phyloP scores from a whole-genome alignment of 2,113 vertebrate genomes.

The Craseonycteris thonglongyai region DNA sequence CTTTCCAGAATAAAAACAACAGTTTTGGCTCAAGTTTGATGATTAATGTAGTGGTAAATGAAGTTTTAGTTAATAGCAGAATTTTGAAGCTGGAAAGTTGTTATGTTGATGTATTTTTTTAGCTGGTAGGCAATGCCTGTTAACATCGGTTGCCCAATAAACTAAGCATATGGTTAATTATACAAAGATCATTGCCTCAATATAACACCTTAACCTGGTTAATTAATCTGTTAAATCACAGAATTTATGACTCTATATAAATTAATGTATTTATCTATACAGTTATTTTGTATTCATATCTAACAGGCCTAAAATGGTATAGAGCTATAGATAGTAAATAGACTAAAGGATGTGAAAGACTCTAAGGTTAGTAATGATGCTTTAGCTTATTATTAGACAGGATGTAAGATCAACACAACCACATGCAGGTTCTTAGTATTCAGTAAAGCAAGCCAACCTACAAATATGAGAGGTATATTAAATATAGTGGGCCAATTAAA shows the following conservation, averaged over 20 bases:
- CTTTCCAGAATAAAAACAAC: constrained; percentile 68
- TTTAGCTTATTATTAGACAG: neutral
- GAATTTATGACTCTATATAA: neutral
- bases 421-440: neutral
- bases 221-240: constrained; percentile 13
- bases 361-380: neutral
- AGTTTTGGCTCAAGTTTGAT: constrained; percentile 36
- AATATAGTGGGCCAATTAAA: neutral
- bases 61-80: constrained; percentile 22
- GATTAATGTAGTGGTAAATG: neutral
- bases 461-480: neutral
- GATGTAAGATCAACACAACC: neutral
- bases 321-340: neutral
- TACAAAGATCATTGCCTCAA: neutral
- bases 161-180: constrained; percentile 14
- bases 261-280: neutral
- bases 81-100: neutral
- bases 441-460: neutral
- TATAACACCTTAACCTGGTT: constrained; percentile 20
- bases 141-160: constrained; percentile 34
- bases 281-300: constrained; percentile 1
- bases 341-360: neutral
- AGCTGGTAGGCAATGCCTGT: neutral
- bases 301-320: neutral
- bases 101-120: constrained; percentile 11